Percentiles rank a stretch among this genome's conserved stretches.
Conservation (phyloP, 2,797 vertebrate genomes). For the Tiaroga cobitis region DNA sequence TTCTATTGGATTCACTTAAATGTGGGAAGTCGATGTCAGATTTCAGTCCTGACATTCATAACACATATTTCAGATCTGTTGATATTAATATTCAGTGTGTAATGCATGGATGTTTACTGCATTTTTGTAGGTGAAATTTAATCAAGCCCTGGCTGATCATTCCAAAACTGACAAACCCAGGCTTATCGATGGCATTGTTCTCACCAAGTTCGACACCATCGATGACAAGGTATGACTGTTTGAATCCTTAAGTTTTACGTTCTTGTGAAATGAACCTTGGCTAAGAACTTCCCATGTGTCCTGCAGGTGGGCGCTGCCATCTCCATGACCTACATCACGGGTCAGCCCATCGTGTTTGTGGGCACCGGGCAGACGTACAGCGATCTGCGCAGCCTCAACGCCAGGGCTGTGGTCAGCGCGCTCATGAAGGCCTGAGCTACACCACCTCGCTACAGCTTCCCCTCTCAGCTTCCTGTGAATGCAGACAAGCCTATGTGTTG, state of each 20-base stretch:
- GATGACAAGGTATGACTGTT: conserved; percentile 89
- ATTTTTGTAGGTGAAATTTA: conserved; percentile 91
- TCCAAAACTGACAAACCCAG: conserved; percentile 94
- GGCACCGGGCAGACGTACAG: conserved; percentile 98
- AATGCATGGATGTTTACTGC: neutral
- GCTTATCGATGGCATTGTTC: conserved; percentile 97
- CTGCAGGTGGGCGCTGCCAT: conserved; percentile 94
- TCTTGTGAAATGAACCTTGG: too few species aligned
- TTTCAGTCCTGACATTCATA: neutral
- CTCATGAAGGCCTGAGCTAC: conserved; percentile 93
- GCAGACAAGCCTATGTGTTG: conserved; percentile 22
- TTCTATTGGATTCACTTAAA: neutral
- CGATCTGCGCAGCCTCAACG: conserved; percentile 97
- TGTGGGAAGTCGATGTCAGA: neutral
- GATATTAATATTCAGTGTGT: neutral
- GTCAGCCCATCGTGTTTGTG: conserved; percentile 98
- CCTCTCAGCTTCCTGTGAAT: conserved; percentile 22
- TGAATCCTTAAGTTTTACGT: neutral
- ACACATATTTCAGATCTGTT: neutral
- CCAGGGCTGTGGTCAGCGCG: conserved; percentile 92
- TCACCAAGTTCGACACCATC: conserved; percentile 98
- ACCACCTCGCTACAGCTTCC: neutral
- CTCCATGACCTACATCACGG: conserved; percentile 99
- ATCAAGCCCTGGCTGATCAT: conserved; percentile 96
- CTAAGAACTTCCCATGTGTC: conserved; percentile 17